A percentile compares a stretch with the other conserved stretches of the same genome.
phyloP scores from a whole-genome alignment of 2,888 invertebrate genomes.

The Zaprionus bogoriensis region DNA sequence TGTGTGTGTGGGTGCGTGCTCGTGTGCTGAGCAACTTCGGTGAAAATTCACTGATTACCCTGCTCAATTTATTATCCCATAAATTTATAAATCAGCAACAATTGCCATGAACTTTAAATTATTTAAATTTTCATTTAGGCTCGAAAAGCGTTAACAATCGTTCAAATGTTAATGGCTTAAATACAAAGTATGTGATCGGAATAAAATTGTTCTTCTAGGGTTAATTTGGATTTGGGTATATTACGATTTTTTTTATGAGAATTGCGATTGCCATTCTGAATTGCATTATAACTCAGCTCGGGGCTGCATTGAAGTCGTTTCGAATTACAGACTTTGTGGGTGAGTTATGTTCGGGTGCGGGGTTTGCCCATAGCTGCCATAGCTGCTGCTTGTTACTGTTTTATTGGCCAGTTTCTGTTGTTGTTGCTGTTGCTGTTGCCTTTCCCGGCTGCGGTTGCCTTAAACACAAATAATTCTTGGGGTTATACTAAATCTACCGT shows the following conservation, averaged over 20 bases:
- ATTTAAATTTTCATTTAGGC: constrained; percentile 1
- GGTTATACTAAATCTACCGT: constrained; percentile 42
- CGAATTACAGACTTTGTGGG: constrained; percentile 48
- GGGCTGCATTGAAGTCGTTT: constrained; percentile 60
- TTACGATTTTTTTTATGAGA: background rate
- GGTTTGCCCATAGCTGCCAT: background rate
- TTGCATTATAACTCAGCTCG: constrained; percentile 28
- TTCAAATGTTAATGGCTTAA: too few species aligned
- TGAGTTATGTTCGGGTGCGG: background rate
- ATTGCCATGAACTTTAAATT: constrained; percentile 2
- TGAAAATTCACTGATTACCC: constrained; percentile 25
- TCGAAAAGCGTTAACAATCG: background rate
- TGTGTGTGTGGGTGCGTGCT: constrained; percentile 13
- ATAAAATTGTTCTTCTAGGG: background rate
- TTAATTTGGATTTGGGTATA: constrained; percentile 11
- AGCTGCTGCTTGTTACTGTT: constrained; percentile 15
- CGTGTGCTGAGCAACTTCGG: constrained; percentile 5
- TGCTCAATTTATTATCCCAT: constrained; percentile 19
- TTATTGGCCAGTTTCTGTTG: constrained; percentile 7
- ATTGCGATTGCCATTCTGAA: constrained; percentile 12
- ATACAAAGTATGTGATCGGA: background rate
- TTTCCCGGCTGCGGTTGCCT: constrained; percentile 58
- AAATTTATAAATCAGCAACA: constrained; percentile 13
- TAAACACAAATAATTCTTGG: constrained; percentile 37
- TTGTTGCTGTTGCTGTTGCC: constrained; percentile 21